These are phyloP conservation scores for Siniperca scherzeri DNA, from an alignment of 2,797 vertebrate species.

Conservation along the genomic window DNA sequence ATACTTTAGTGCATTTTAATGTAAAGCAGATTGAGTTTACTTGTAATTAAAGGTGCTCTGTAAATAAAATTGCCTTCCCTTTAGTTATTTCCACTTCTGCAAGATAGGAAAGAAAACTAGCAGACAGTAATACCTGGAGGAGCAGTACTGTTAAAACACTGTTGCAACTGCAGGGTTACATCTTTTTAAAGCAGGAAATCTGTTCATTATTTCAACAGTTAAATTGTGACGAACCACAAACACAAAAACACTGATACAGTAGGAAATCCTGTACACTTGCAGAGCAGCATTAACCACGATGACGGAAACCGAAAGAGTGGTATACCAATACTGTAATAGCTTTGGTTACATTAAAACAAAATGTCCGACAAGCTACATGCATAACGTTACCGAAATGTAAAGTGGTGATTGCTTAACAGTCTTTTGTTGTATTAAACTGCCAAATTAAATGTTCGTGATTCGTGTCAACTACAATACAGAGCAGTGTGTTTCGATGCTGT, in stretches of 20 bases:
- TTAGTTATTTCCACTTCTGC: not conserved
- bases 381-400: not conserved
- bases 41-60: not conserved
- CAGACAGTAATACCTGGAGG: not conserved
- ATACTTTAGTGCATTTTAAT: not conserved
- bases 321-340: too few species aligned
- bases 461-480: rapidly evolving
- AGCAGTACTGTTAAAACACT: not conserved
- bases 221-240: not conserved
- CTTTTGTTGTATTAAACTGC: too few species aligned
- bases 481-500: rapidly evolving
- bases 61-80: not conserved
- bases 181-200: not conserved
- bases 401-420: not conserved
- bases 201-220: not conserved
- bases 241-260: too few species aligned
- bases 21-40: not conserved
- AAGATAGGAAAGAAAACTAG: not conserved
- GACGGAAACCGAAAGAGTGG: not conserved
- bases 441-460: not conserved
- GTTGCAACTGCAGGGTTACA: not conserved
- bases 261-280: not conserved
- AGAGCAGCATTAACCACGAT: not conserved
- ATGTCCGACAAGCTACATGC: not conserved
- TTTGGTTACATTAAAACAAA: not conserved